Conservation (phyloP, 2,797 vertebrate species). For the Staurois parvus region DNA sequence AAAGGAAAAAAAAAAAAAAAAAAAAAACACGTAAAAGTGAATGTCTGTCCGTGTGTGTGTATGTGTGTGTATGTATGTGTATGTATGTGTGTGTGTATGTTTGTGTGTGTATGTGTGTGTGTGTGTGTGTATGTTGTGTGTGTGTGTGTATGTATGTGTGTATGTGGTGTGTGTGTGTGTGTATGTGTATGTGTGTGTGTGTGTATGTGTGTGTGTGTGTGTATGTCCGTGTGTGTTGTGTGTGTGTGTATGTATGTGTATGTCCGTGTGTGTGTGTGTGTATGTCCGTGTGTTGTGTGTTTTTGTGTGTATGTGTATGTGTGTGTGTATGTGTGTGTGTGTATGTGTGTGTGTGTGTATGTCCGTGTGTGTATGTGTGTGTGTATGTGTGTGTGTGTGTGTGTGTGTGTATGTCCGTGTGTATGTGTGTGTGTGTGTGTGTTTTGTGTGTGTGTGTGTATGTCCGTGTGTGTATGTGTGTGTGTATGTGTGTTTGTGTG, state of each 20-base stretch:
- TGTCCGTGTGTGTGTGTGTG: no score
- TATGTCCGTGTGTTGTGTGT: no score
- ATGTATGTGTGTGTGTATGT: neutral
- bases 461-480: conserved; percentile 5
- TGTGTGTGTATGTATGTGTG: conserved; percentile 24
- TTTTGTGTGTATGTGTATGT: no score
- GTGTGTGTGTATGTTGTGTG: conserved; percentile 16
- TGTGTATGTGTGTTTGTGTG: neutral
- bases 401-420: conserved; percentile 9
- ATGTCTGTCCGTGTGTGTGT: no score
- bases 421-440: neutral
- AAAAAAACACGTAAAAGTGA: neutral
- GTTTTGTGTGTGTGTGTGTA: conserved; percentile 1
- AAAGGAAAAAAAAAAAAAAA: conserved; percentile 8
- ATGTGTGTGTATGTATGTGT: conserved; percentile 14
- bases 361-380: no score
- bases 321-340: neutral
- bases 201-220: conserved; percentile 3
- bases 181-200: conserved; percentile 17
- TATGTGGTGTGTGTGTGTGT: no score
- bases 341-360: conserved; percentile 13
- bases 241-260: conserved; percentile 24
- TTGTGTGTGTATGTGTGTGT: conserved; percentile 6
- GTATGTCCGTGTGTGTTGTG: no score
- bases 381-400: neutral